These are phyloP conservation scores for Varecia variegata DNA, from an alignment of 2,797 vertebrate genomes.

Conservation along the genomic window DNA sequence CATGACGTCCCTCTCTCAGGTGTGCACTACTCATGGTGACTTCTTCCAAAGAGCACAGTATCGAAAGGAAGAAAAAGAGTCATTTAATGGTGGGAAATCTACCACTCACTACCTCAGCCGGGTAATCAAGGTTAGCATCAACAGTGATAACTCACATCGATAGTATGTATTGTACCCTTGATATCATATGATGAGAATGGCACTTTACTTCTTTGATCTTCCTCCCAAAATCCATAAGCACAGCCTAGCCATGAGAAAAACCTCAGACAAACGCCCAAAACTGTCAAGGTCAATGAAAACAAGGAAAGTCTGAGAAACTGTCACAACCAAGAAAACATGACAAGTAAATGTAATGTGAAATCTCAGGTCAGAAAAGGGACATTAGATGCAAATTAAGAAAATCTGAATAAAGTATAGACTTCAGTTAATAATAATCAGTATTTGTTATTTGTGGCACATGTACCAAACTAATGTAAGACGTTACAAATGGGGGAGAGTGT, in stretches of 20 bases:
- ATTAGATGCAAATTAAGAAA: neutral
- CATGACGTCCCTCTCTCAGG: no score
- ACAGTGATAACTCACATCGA: neutral
- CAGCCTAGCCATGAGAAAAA: neutral
- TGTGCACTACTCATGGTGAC: neutral
- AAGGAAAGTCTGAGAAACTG: neutral
- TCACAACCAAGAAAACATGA: neutral
- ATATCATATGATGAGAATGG: neutral
- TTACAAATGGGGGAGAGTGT: neutral
- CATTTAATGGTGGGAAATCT: neutral
- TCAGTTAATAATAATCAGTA: neutral
- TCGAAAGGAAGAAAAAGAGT: neutral
- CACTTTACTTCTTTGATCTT: neutral
- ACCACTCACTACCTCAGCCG: neutral
- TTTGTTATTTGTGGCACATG: neutral
- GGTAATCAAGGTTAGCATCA: neutral
- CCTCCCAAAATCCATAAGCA: neutral
- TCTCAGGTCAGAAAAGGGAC: neutral
- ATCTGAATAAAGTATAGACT: neutral
- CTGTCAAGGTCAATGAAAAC: neutral
- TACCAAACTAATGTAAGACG: neutral
- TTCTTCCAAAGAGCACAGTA: neutral
- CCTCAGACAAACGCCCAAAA: neutral
- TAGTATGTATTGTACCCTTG: neutral
- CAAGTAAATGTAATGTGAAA: rapidly evolving